Conservation (phyloP, 1,140 invertebrate genomes). For the Leptinotarsa undecemlineata region DNA sequence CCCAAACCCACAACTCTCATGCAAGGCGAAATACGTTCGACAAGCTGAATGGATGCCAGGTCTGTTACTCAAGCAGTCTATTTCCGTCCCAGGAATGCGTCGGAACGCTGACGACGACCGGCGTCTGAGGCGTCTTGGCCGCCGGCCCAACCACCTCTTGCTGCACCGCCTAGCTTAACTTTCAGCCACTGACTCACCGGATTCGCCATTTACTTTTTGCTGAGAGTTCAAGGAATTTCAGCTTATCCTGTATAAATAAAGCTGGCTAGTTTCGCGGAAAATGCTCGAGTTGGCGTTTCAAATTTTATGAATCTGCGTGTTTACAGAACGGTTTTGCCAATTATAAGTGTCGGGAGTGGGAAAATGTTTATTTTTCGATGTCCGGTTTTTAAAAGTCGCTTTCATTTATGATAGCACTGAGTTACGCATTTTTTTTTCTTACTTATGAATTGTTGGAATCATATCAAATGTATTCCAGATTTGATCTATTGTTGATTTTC, state of each 20-base stretch:
- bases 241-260: conserved; percentile 6
- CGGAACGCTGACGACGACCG: conserved; percentile 15
- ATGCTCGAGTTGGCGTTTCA: not conserved
- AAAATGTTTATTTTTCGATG: no score
- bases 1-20: no score
- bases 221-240: conserved; percentile 13
- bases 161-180: conserved; percentile 21
- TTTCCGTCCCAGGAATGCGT: conserved; percentile 20
- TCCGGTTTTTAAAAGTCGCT: no score
- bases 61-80: conserved; percentile 18
- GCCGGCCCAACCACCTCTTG: conserved; percentile 20
- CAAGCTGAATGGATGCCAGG: conserved; percentile 11
- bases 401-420: no score
- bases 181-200: conserved; percentile 23
- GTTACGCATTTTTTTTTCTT: no score
- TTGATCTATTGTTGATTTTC: no score
- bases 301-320: no score
- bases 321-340: no score
- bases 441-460: no score
- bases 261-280: not conserved
- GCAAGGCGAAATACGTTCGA: not conserved
- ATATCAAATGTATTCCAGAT: no score
- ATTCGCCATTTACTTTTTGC: conserved; percentile 16
- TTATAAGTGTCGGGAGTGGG: no score
- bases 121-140: conserved; percentile 19